A percentile compares a stretch with the other conserved stretches of the same genome.
Evolutionary conservation across 2,797 vertebrate species (phyloP).

Genomic region (Lutjanus argentimaculatus): DNA sequence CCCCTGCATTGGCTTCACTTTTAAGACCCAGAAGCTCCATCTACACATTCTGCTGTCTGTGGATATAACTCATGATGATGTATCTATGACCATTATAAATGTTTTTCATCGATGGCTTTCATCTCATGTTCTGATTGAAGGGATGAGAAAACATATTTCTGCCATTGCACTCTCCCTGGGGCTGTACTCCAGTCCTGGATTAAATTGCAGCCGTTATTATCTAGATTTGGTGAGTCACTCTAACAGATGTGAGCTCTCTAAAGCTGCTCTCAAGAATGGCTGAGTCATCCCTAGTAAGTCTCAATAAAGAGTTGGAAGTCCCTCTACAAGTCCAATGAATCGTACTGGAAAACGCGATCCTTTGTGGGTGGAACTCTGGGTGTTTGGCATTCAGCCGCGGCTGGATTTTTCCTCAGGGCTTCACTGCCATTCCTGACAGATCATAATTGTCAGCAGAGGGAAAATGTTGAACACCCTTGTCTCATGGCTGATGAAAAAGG

Average conservation of each 20-base stretch:
- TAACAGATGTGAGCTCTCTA: constrained; percentile 41
- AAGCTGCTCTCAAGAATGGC: constrained; percentile 36
- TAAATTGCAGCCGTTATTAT: constrained; percentile 40
- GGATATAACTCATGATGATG: no score
- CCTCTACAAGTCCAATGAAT: constrained; percentile 18
- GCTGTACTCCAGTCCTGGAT: constrained; percentile 15
- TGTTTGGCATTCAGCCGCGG: constrained; percentile 52
- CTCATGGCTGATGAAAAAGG: constrained; percentile 62
- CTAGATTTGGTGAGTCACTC: constrained; percentile 55
- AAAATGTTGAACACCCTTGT: constrained; percentile 57
- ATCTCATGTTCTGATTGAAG: not conserved
- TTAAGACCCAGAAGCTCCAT: no score
- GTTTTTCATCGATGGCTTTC: not conserved
- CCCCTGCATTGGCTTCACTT: no score
- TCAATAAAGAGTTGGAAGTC: constrained; percentile 38
- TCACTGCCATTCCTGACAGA: constrained; percentile 58
- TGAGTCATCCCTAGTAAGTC: constrained; percentile 53
- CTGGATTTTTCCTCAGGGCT: constrained; percentile 31
- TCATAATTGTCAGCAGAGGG: constrained; percentile 65
- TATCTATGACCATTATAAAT: not conserved
- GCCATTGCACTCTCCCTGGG: not conserved
- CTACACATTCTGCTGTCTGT: no score
- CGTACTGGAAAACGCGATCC: constrained; percentile 22
- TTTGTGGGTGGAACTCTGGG: constrained; percentile 43
- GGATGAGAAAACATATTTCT: constrained; percentile 14